phyloP scores from a whole-genome alignment of 2,888 invertebrate species.

The Cheilosia soror region DNA sequence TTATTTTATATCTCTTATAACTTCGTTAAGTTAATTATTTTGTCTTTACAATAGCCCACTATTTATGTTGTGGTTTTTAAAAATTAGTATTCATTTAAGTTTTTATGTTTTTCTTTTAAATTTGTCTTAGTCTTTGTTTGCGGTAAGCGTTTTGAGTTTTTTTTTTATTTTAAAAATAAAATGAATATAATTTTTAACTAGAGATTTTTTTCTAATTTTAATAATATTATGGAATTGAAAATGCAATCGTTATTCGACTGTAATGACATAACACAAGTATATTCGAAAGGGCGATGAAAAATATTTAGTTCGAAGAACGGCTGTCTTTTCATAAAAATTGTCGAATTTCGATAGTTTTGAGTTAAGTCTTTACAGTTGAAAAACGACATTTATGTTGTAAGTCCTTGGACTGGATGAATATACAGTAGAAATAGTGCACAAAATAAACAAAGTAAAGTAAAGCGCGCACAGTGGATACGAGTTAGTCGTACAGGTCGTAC shows the following conservation, averaged over 20 bases:
- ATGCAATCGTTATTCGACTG: no score
- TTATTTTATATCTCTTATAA: slow-evolving; percentile 17
- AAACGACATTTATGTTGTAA: background rate
- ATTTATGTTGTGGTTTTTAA: slow-evolving; percentile 25
- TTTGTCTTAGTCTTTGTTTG: slow-evolving; percentile 81
- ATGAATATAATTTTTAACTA: slow-evolving; percentile 27
- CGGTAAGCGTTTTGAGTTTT: slow-evolving; percentile 80
- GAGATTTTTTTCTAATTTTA: slow-evolving; percentile 19
- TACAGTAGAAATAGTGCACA: slow-evolving; percentile 1
- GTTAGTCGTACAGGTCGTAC: no score
- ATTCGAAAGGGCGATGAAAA: no score
- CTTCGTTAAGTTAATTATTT: slow-evolving; percentile 24
- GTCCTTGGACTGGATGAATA: slow-evolving; percentile 14
- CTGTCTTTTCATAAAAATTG: no score
- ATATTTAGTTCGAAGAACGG: no score
- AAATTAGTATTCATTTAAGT: slow-evolving; percentile 25
- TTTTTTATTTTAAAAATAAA: slow-evolving; percentile 61
- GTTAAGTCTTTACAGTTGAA: background rate
- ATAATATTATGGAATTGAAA: background rate
- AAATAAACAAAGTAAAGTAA: background rate
- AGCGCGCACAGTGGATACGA: no score
- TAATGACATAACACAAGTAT: no score
- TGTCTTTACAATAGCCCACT: slow-evolving; percentile 50
- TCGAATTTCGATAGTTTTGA: background rate
- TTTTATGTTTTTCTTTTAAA: slow-evolving; percentile 30